Percentiles rank a stretch among this genome's conserved stretches.
Conservation (phyloP, 2,113 vertebrate species). For the Scophthalmus maximus region DNA sequence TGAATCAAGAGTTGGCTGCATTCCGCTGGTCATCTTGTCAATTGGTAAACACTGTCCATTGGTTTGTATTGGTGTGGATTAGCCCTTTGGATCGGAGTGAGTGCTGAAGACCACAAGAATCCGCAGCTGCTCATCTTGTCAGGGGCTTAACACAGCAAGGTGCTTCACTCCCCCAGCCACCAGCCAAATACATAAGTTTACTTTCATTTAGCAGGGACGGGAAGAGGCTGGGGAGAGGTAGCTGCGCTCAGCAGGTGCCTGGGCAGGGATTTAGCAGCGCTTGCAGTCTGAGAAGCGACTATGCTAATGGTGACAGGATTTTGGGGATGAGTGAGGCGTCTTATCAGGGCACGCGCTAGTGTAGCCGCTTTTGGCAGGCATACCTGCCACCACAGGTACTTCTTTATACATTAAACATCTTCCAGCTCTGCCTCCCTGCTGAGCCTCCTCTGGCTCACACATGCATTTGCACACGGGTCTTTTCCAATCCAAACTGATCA, state of each 20-base stretch:
- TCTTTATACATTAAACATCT: conserved; percentile 65
- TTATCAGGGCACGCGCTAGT: conserved; percentile 73
- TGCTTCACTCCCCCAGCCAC: conserved; percentile 57
- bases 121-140: conserved; percentile 64
- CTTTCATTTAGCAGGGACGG: conserved; percentile 68
- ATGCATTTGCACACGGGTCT: conserved; percentile 37
- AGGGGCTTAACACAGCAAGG: conserved; percentile 61
- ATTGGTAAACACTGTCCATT: conserved; percentile 45
- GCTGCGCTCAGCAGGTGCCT: conserved; percentile 64
- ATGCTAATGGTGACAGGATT: conserved; percentile 79
- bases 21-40: conserved; percentile 27
- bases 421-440: conserved; percentile 46
- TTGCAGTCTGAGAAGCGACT: conserved; percentile 65
- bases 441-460: conserved; percentile 38
- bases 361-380: conserved; percentile 62
- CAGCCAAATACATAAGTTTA: conserved; percentile 65
- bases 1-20: conserved; percentile 21
- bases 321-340: conserved; percentile 66
- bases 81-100: conserved; percentile 27
- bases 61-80: conserved; percentile 53
- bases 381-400: conserved; percentile 65
- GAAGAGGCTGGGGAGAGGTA: conserved; percentile 43
- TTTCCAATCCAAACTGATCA: conserved; percentile 29
- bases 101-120: conserved; percentile 42
- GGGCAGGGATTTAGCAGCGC: conserved; percentile 65